Base-by-base conservation (phyloP, 2,113 vertebrate genomes). In the Pycnonotus jocosus region DNA sequence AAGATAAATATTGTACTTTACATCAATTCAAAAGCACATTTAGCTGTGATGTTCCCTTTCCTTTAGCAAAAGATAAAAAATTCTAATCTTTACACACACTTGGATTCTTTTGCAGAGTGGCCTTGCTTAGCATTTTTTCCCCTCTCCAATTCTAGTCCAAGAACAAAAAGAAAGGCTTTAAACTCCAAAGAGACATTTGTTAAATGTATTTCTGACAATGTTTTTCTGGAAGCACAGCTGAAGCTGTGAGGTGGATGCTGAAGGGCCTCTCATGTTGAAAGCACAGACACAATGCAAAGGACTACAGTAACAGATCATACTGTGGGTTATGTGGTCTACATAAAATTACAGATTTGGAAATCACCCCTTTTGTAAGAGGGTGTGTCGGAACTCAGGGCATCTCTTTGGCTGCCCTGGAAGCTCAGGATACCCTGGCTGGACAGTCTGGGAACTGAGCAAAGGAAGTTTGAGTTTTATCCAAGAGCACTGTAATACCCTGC, bases 241-340 rank as follows among this genome's bases (percentile, higher is more conserved):
- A 86, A 77, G 20, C 38, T 92, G 56, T 73, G 42, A 86, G 50
- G 33, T 22, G 15, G 17, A 38, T 42, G 15, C 30, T 40, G 15
- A 25, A 90, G 88, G 21, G 3, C 12, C 20, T 8, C 31, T 90
- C 31, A 65, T 53, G 58, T 6, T 81, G 22, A 69, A 35, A 57
- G 10, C 57, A 56, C 18, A 60, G 45, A 31, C 24, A 21, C 15
- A 69, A 25, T 2, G 11, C 28, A 61, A 85, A 70, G 35, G 62
- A 11, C n/a, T 73, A 18, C 33, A 48, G 31, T 2, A 25, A 5
- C 14, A n/a, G 2, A 3, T 18, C 9, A 1, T 14, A 35, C 30
- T 76, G 66, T 30, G 20, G 17, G 18, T 45, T 53, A 22, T 3
- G 12, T 25, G 20, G 3, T 40, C 68, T 56, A 31, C 7, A 9